Evolutionary conservation across 2,797 vertebrate species (phyloP).

Genomic region (Fratercula arctica): DNA sequence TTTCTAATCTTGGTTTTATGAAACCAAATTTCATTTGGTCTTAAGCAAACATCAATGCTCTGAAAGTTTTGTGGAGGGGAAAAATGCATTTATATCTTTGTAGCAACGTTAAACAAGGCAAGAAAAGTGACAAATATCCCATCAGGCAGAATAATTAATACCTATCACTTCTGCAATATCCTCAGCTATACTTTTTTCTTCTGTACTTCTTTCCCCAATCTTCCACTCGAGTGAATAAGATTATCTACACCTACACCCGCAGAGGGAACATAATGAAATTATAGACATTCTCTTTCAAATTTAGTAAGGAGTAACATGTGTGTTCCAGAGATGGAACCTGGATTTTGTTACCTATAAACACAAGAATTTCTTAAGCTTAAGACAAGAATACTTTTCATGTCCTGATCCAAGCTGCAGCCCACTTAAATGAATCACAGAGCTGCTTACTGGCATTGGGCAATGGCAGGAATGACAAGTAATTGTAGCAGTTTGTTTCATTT

Average conservation of each 20-base stretch:
- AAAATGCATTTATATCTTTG: background rate
- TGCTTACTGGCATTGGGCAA: background rate
- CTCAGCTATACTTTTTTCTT: background rate
- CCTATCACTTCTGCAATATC: background rate
- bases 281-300: slow-evolving; percentile 43
- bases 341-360: background rate
- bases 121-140: background rate
- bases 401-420: background rate
- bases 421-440: background rate
- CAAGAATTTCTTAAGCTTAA: background rate
- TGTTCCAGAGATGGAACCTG: background rate
- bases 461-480: slow-evolving; percentile 3
- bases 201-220: background rate
- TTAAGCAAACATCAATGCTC: background rate
- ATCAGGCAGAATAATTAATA: background rate
- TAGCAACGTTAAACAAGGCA: background rate
- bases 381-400: background rate
- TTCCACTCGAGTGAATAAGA: slow-evolving; percentile 5
- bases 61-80: background rate
- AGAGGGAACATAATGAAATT: slow-evolving; percentile 51
- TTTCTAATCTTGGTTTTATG: background rate
- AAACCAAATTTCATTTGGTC: background rate
- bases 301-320: slow-evolving; percentile 47
- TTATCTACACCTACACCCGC: slow-evolving; percentile 6
- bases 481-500: slow-evolving; percentile 7